These are phyloP conservation scores for Protonibea diacanthus DNA, from an alignment of 2,797 vertebrate species.

Conservation along the genomic window DNA sequence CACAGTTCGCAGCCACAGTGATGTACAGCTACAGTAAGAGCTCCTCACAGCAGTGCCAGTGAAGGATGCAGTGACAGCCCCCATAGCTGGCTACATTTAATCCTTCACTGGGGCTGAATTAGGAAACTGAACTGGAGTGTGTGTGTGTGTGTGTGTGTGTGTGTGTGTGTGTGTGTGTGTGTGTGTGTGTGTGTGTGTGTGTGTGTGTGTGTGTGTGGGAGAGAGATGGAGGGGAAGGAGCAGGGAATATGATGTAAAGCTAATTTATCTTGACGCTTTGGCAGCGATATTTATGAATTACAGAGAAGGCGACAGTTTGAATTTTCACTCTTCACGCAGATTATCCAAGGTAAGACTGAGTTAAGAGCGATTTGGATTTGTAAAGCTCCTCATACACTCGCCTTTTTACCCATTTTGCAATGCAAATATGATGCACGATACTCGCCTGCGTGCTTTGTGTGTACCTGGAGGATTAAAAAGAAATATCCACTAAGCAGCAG, in stretches of 20 bases:
- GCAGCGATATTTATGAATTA: conserved; percentile 37
- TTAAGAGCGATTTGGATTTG: conserved; percentile 24
- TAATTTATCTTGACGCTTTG: conserved; percentile 46
- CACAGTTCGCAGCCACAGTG: conserved; percentile 16
- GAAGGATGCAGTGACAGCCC: conserved; percentile 64
- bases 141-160: background rate
- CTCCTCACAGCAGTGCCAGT: conserved; percentile 43
- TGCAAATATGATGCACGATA: background rate
- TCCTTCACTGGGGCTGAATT: conserved; percentile 50
- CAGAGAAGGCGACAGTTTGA: background rate
- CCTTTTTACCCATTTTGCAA: background rate
- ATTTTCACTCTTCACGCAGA: conserved; percentile 35
- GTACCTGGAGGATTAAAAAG: conserved; percentile 21
- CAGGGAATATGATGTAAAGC: conserved; percentile 10
- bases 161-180: background rate
- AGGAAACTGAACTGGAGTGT: conserved; percentile 47
- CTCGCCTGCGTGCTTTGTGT: conserved; percentile 10
- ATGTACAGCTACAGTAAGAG: conserved; percentile 39
- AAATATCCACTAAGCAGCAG: conserved; percentile 18
- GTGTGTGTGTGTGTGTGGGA: background rate
- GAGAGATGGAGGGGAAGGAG: conserved; percentile 1
- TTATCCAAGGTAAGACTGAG: conserved; percentile 35
- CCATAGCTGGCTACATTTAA: conserved; percentile 62
- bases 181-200: conserved; percentile 20
- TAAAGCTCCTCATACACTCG: background rate